Conservation (phyloP, 1,140 invertebrate species). For the Andrena cerasifolii region DNA sequence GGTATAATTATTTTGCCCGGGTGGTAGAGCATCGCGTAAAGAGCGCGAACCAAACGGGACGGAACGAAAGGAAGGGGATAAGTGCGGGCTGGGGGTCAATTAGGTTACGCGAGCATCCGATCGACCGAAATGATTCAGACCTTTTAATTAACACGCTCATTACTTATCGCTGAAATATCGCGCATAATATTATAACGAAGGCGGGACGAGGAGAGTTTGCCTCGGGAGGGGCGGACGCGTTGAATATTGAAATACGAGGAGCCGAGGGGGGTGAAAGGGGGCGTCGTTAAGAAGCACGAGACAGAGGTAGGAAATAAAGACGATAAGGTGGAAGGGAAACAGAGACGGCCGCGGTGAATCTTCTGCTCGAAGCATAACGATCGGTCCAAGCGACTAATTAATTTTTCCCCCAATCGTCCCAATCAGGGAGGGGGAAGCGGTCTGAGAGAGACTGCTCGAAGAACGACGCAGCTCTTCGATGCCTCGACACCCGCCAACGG, state of each 20-base stretch:
- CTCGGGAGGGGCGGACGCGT: not conserved
- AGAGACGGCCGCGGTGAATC: not conserved
- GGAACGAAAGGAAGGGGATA: too few relatives aligned
- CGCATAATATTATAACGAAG: conserved; percentile 30
- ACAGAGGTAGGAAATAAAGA: conserved; percentile 6
- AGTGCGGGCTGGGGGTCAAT: not conserved
- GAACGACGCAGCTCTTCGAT: conserved; percentile 27
- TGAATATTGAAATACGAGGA: conserved; percentile 36
- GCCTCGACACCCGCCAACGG: conserved; percentile 36
- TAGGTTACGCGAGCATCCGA: not conserved
- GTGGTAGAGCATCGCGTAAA: not conserved
- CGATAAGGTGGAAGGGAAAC: not conserved
- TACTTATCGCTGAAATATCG: conserved; percentile 33
- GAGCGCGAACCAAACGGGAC: not conserved
- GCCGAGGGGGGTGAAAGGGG: too few relatives aligned
- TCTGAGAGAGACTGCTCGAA: conserved; percentile 23
- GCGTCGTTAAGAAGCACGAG: conserved; percentile 35
- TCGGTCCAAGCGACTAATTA: conserved; percentile 57
- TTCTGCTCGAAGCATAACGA: conserved; percentile 43
- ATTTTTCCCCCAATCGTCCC: conserved; percentile 39
- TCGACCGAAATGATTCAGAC: conserved; percentile 17
- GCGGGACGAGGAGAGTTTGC: not conserved
- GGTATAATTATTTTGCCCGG: not conserved
- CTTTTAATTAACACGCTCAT: conserved; percentile 40
- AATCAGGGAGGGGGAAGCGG: not conserved